Conservation (phyloP, 2,113 vertebrate species). For the Lanius collurio region DNA sequence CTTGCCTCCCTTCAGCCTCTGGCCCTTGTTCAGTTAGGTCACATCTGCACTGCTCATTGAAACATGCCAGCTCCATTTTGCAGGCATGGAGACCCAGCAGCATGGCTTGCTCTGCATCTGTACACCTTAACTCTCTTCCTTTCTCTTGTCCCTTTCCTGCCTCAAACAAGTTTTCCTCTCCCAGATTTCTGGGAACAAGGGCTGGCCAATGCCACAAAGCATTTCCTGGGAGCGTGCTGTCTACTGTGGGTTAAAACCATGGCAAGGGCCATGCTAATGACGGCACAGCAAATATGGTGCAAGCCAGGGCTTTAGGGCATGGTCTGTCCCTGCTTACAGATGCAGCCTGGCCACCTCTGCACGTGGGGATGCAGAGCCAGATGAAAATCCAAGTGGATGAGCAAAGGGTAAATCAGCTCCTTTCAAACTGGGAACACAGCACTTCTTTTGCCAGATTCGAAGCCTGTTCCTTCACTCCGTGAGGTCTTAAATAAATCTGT, state of each 20-base stretch:
- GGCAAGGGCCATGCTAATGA: neutral
- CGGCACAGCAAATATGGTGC: neutral
- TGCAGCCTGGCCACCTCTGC: neutral
- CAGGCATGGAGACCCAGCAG: neutral
- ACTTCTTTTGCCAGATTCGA: neutral
- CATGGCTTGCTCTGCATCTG: neutral
- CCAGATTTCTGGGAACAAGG: neutral
- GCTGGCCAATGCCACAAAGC: neutral
- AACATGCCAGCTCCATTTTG: accelerated
- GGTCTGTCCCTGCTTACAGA: neutral
- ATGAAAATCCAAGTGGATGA: neutral
- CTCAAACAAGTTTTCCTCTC: neutral
- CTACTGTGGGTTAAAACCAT: neutral
- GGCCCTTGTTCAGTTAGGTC: neutral
- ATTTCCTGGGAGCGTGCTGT: neutral
- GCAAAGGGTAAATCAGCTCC: neutral
- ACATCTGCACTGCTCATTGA: neutral
- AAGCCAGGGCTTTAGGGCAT: neutral
- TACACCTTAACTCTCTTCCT: neutral
- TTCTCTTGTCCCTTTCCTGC: neutral
- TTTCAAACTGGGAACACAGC: neutral
- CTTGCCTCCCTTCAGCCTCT: neutral
- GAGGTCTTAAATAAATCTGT: neutral
- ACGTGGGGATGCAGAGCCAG: neutral
- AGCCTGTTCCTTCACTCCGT: neutral